Evolutionary conservation across 2,113 vertebrate genomes (phyloP).

Genomic region (Corythoichthys intestinalis): DNA sequence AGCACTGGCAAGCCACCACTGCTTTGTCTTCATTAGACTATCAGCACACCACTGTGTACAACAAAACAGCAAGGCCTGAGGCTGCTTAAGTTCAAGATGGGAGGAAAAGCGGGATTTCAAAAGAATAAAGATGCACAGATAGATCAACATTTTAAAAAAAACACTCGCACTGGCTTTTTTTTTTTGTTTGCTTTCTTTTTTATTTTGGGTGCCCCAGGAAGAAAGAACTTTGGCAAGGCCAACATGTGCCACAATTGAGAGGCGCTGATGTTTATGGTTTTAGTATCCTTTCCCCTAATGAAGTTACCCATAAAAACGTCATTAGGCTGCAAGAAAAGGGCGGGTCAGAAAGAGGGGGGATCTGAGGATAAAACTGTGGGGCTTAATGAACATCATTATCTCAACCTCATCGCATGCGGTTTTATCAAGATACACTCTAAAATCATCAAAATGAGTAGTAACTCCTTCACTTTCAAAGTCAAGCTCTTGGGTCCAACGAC

Average conservation of each 20-base stretch:
- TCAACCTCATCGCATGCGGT: conserved; percentile 43
- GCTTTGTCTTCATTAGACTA: conserved; percentile 44
- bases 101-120: conserved; percentile 5
- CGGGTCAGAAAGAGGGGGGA: background rate
- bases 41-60: conserved; percentile 16
- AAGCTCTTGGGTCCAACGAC: conserved; percentile 29
- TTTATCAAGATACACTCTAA: conserved; percentile 59
- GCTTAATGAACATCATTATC: conserved; percentile 65
- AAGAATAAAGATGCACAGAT: conserved; percentile 14
- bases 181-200: conserved; percentile 21
- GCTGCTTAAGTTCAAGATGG: conserved; percentile 1
- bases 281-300: conserved; percentile 56
- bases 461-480: conserved; percentile 40
- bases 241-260: conserved; percentile 48
- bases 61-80: conserved; percentile 3
- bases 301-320: conserved; percentile 69
- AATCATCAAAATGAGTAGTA: conserved; percentile 56
- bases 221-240: conserved; percentile 25
- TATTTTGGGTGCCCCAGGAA: conserved; percentile 15
- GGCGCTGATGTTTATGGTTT: conserved; percentile 52
- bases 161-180: conserved; percentile 15
- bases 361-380: conserved; percentile 40
- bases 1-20: conserved; percentile 18
- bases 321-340: conserved; percentile 46
- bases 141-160: conserved; percentile 34